A percentile compares a stretch with the other conserved stretches of the same genome.
These are phyloP conservation scores for Otus sunia DNA, from an alignment of 2,113 vertebrate genomes.

Conservation along the genomic window DNA sequence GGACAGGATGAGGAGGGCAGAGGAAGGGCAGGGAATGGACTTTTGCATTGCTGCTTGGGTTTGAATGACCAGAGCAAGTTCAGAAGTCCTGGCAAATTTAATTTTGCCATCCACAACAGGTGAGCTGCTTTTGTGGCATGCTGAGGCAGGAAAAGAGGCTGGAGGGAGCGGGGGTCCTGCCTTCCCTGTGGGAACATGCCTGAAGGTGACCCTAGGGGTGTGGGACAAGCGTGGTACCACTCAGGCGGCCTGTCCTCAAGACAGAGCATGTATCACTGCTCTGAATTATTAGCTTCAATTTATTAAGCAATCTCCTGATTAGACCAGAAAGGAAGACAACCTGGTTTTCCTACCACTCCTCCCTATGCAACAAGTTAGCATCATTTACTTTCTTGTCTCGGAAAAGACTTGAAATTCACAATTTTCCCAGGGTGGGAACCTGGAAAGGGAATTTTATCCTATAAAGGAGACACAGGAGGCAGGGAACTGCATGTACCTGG, in stretches of 20 bases:
- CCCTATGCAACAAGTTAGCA: neutral
- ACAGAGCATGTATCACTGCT: fast-evolving
- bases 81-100: neutral
- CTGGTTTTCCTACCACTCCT: neutral
- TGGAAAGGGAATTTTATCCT: neutral
- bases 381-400: fast-evolving
- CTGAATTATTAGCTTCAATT: neutral
- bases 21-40: neutral
- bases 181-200: neutral
- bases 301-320: neutral
- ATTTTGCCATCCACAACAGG: neutral
- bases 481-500: conserved; percentile 30
- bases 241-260: neutral
- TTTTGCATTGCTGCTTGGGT: neutral
- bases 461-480: neutral
- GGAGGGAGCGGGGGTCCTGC: neutral
- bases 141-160: neutral
- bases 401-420: neutral
- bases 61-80: neutral
- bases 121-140: fast-evolving
- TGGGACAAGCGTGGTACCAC: neutral
- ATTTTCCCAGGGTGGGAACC: neutral
- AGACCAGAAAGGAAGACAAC: neutral
- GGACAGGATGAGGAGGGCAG: neutral
- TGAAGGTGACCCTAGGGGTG: neutral